A percentile compares a stretch with the other conserved stretches of the same genome.
phyloP scores from a whole-genome alignment of 2,113 vertebrate species.

The Cygnus atratus region DNA sequence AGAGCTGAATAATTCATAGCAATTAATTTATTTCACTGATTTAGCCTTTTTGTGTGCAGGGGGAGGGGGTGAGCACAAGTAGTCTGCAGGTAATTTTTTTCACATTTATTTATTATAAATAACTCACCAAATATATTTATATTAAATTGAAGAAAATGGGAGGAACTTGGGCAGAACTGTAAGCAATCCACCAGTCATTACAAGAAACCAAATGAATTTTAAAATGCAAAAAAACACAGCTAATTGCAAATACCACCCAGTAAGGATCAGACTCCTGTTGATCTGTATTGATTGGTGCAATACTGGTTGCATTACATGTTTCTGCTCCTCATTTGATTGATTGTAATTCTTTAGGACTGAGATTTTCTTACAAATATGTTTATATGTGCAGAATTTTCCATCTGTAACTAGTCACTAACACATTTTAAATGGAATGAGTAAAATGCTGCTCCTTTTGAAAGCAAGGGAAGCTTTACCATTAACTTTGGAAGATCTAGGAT shows the following conservation, averaged over 20 bases:
- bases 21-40: slow-evolving; percentile 73
- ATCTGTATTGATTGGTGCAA: slow-evolving; percentile 30
- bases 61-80: neutral
- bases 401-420: neutral
- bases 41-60: slow-evolving; percentile 36
- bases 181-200: neutral
- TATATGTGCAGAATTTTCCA: neutral
- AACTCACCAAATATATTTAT: slow-evolving; percentile 4
- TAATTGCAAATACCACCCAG: neutral
- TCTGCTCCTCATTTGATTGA: slow-evolving; percentile 4
- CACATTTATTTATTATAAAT: slow-evolving; percentile 33
- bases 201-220: neutral
- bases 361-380: neutral
- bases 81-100: slow-evolving; percentile 54
- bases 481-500: neutral
- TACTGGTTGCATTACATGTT: neutral
- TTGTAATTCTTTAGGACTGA: neutral
- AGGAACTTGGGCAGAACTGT: neutral
- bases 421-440: neutral
- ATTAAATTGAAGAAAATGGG: neutral
- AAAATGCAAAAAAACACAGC: neutral
- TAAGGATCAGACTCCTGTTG: neutral
- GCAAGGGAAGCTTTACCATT: neutral
- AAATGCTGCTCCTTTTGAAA: neutral
- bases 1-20: slow-evolving; percentile 70